phyloP scores from a whole-genome alignment of 2,888 invertebrate genomes.

The Phaonia tiefii region DNA sequence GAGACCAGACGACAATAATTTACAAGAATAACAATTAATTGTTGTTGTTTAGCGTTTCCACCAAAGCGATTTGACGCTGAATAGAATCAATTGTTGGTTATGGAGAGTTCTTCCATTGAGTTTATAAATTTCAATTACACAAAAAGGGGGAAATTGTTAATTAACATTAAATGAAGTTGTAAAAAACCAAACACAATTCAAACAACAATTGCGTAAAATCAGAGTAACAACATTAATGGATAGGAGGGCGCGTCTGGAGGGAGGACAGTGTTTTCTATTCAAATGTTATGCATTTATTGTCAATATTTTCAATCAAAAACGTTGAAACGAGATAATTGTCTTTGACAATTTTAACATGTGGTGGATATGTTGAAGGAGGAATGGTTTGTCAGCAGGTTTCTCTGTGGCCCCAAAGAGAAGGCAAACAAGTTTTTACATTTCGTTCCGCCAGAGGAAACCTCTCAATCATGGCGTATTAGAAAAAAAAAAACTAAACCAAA shows the following conservation, averaged over 20 bases:
- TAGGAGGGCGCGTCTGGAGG: neutral
- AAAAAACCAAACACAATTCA: constrained; percentile 13
- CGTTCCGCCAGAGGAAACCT: neutral
- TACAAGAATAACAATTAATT: constrained; percentile 6
- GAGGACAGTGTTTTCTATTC: neutral
- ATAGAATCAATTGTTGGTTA: neutral
- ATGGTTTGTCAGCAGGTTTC: constrained; percentile 20
- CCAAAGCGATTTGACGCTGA: constrained; percentile 3
- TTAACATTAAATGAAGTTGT: constrained; percentile 26
- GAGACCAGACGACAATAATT: constrained; percentile 5
- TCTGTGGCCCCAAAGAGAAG: neutral
- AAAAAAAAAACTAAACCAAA: neutral
- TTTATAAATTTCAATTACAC: neutral
- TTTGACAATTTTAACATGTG: constrained; percentile 10
- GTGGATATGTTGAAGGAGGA: neutral
- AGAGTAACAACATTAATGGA: too few species aligned
- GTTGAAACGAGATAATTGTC: neutral
- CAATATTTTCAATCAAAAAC: neutral
- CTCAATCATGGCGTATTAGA: neutral
- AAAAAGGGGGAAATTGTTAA: constrained; percentile 28
- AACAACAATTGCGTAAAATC: constrained; percentile 2
- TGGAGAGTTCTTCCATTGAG: neutral
- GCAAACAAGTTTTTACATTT: constrained; percentile 9
- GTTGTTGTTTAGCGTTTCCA: neutral
- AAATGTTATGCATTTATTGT: constrained; percentile 15